These are phyloP conservation scores for Brachionus rubens DNA, from an alignment of 1,140 invertebrate species.

Conservation along the genomic window DNA sequence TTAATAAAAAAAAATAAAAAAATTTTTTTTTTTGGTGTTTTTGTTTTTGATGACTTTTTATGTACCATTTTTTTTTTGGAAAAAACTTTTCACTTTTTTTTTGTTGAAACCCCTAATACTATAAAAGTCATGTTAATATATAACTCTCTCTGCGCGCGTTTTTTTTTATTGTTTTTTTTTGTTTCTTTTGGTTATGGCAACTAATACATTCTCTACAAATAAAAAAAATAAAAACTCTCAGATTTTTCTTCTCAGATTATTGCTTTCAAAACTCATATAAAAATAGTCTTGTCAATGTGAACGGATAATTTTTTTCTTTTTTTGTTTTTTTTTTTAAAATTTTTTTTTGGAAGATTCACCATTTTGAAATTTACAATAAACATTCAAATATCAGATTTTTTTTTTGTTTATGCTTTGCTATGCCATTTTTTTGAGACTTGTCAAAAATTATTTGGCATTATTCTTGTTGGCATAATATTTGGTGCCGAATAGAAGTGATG, in stretches of 20 bases:
- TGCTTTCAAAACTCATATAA: not conserved
- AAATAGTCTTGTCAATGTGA: not conserved
- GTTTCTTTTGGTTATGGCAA: too few relatives aligned
- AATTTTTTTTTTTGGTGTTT: conserved; percentile 1
- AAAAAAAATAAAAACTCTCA: too few relatives aligned
- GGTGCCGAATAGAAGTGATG: conserved; percentile 37
- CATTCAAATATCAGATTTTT: conserved; percentile 33
- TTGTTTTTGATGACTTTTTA: not conserved
- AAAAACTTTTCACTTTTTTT: too few relatives aligned
- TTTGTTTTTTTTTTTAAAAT: not conserved
- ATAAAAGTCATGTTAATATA: too few relatives aligned
- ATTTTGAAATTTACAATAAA: conserved; percentile 16
- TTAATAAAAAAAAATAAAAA: not conserved
- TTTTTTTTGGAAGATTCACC: conserved; percentile 24
- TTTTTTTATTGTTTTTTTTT: too few relatives aligned
- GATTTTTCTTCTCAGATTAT: too few relatives aligned
- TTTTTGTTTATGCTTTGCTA: too few relatives aligned
- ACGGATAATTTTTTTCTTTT: not conserved
- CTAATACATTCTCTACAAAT: too few relatives aligned
- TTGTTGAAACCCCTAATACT: too few relatives aligned
- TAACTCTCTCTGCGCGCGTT: too few relatives aligned
- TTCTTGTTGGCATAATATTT: not conserved
- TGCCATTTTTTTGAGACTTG: too few relatives aligned
- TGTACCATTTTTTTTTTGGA: not conserved
- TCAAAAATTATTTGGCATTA: conserved; percentile 2